These are phyloP conservation scores for Cosmia trapezina DNA, from an alignment of 2,888 invertebrate genomes.

Conservation along the genomic window DNA sequence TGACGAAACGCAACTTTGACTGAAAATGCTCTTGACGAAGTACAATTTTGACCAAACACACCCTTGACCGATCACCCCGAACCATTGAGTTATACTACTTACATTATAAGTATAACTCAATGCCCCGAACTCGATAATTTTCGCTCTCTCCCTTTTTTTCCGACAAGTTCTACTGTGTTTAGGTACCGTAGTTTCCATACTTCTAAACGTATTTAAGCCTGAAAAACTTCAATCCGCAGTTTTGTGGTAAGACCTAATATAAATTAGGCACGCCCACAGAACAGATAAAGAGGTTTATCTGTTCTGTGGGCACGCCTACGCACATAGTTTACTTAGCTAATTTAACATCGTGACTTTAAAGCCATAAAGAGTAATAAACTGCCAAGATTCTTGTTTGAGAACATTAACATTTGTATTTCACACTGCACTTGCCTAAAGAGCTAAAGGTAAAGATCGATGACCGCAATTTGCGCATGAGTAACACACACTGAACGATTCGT, in stretches of 20 bases:
- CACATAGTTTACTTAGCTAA: constrained; percentile 14
- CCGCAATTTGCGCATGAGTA: constrained; percentile 14
- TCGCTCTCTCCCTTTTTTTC: background rate
- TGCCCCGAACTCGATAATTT: no score
- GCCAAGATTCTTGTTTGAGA: constrained; percentile 14
- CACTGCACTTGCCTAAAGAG: constrained; percentile 14
- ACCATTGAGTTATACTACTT: no score
- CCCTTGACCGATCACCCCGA: no score
- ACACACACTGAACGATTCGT: background rate
- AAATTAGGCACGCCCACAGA: background rate
- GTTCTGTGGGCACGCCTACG: background rate
- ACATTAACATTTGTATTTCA: constrained; percentile 33
- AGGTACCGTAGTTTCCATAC: background rate
- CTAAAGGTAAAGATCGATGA: constrained; percentile 41
- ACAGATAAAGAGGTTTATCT: no score
- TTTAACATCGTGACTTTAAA: constrained; percentile 1
- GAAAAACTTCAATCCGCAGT: background rate
- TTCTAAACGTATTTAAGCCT: background rate
- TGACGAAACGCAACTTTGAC: no score
- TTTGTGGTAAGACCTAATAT: background rate
- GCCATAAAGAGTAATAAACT: constrained; percentile 9
- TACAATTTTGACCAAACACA: no score
- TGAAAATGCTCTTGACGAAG: no score
- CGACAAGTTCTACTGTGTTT: background rate
- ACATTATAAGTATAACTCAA: no score